Evolutionary conservation across 2,888 invertebrate species (phyloP).

Genomic region (Atrina japonica): DNA sequence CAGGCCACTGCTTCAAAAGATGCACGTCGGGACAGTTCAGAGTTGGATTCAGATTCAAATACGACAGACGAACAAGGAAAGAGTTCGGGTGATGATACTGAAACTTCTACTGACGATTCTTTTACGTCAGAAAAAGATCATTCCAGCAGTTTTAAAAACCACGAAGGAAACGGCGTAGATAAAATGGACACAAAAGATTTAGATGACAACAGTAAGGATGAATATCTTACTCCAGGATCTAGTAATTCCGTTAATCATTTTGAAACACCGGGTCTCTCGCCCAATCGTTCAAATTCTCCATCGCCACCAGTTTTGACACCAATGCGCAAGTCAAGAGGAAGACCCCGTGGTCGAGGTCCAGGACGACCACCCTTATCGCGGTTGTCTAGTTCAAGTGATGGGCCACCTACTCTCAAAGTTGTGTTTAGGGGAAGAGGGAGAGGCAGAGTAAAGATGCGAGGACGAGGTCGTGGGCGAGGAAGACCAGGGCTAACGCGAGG

Average conservation of each 20-base stretch:
- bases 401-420: conserved; percentile 49
- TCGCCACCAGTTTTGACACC: conserved; percentile 42
- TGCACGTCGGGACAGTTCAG: conserved; percentile 12
- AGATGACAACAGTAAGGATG: conserved; percentile 29
- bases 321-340: conserved; percentile 31
- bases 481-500: conserved; percentile 38
- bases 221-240: too few species aligned
- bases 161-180: conserved; percentile 43
- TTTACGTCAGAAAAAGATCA: conserved; percentile 48
- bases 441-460: conserved; percentile 45
- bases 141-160: conserved; percentile 46
- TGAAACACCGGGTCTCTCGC: conserved; percentile 49
- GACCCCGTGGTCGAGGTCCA: conserved; percentile 36
- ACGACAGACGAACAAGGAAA: conserved; percentile 10
- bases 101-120: conserved; percentile 22
- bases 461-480: conserved; percentile 37
- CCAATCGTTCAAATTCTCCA: conserved; percentile 44
- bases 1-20: neutral
- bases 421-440: conserved; percentile 50
- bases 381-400: conserved; percentile 24
- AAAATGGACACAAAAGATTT: conserved; percentile 42
- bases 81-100: conserved; percentile 16
- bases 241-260: conserved; percentile 43
- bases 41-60: conserved; percentile 10
- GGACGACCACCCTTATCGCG: conserved; percentile 30